Evolutionary conservation across 2,888 invertebrate species (phyloP).

Genomic region (Leptinotarsa haldemani): DNA sequence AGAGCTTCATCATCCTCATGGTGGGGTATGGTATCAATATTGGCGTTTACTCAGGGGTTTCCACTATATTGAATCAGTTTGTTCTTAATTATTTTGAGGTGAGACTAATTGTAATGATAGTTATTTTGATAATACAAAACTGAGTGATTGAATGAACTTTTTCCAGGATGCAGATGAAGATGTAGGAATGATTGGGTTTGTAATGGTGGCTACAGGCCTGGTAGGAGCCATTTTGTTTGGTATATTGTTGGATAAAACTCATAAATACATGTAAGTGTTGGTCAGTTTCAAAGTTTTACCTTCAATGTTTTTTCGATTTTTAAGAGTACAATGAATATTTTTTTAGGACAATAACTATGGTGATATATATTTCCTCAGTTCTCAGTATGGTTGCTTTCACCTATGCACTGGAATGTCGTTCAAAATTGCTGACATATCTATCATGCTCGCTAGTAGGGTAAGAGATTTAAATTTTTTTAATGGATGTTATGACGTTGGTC

Average conservation of each 20-base stretch:
- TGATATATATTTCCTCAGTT: constrained; percentile 40
- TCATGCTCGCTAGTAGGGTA: constrained; percentile 43
- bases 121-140: neutral
- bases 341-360: constrained; percentile 41
- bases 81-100: constrained; percentile 84
- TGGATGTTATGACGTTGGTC: neutral
- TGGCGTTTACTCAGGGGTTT: constrained; percentile 94
- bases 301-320: neutral
- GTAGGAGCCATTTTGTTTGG: constrained; percentile 89
- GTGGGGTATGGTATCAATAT: constrained; percentile 92
- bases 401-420: constrained; percentile 41
- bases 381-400: constrained; percentile 39
- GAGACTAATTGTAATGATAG: constrained; percentile 35
- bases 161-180: constrained; percentile 73
- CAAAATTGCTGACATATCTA: constrained; percentile 41
- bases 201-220: constrained; percentile 91
- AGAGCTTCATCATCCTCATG: constrained; percentile 82
- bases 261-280: constrained; percentile 81
- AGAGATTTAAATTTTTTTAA: constrained; percentile 6
- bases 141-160: neutral
- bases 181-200: constrained; percentile 88
- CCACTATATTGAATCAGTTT: constrained; percentile 89
- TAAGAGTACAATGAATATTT: too few species aligned
- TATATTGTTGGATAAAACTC: constrained; percentile 88
- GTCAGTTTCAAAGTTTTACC: too few species aligned